Evolutionary conservation across 2,113 vertebrate species (phyloP).

Genomic region (Morone chrysops): DNA sequence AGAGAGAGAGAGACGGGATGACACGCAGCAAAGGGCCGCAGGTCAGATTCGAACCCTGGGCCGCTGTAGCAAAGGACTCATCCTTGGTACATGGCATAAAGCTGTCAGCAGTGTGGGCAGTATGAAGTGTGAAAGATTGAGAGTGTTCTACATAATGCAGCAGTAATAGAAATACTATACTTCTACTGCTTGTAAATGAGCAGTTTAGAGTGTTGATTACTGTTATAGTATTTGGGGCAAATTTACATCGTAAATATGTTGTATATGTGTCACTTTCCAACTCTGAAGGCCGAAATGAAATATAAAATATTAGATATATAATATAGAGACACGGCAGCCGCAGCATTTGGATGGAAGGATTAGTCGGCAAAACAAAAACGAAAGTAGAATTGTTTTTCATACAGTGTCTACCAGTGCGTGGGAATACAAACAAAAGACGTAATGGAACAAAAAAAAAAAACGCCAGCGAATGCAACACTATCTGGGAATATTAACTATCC

Average conservation of each 20-base stretch:
- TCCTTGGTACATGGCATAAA: neutral
- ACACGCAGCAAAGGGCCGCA: no score
- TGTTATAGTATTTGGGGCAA: no score
- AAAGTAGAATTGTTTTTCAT: neutral
- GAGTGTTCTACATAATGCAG: neutral
- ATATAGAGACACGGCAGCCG: neutral
- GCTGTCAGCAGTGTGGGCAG: neutral
- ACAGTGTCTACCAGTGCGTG: neutral
- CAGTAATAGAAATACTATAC: neutral
- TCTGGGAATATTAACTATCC: slow-evolving; percentile 20
- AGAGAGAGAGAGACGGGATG: no score
- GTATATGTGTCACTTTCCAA: neutral
- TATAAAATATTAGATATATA: no score
- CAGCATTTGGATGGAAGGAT: neutral
- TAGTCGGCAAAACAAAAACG: slow-evolving; percentile 15
- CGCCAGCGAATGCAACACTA: slow-evolving; percentile 14
- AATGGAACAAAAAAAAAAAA: neutral
- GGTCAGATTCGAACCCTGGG: no score
- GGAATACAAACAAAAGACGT: slow-evolving; percentile 20
- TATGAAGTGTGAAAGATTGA: neutral
- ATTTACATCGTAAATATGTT: neutral
- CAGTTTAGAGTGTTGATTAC: no score
- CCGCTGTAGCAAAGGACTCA: no score
- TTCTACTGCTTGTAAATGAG: no score
- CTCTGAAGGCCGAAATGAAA: neutral